A percentile compares a stretch with the other conserved stretches of the same genome.
phyloP scores from a whole-genome alignment of 2,113 vertebrate species.

The Pipa parva region DNA sequence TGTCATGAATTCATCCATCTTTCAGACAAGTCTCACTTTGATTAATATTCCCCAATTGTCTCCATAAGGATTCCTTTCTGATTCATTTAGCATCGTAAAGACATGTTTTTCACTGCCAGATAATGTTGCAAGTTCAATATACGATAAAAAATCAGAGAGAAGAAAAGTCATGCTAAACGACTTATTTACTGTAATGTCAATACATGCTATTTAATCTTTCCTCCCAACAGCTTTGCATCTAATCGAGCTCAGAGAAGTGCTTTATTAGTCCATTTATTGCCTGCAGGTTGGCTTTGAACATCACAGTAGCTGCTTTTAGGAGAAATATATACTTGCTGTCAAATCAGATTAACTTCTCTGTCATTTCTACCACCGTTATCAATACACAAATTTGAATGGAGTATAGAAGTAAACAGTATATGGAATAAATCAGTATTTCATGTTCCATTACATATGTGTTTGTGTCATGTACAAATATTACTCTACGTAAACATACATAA shows the following conservation, averaged over 20 bases:
- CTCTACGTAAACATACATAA: too few relatives aligned
- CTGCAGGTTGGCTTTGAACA: neutral
- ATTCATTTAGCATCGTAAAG: too few relatives aligned
- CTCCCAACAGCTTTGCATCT: neutral
- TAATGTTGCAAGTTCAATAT: neutral
- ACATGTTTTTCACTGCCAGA: conserved; percentile 8
- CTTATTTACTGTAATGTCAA: neutral
- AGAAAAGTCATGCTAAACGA: neutral
- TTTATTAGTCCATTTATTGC: neutral
- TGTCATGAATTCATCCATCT: too few relatives aligned
- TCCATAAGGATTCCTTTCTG: too few relatives aligned
- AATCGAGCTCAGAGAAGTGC: neutral
- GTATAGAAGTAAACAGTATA: too few relatives aligned
- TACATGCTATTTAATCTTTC: conserved; percentile 3
- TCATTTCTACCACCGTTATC: too few relatives aligned
- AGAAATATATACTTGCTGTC: conserved; percentile 20
- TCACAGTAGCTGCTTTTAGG: neutral
- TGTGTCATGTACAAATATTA: too few relatives aligned
- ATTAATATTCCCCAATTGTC: too few relatives aligned
- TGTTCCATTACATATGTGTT: too few relatives aligned
- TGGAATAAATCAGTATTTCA: too few relatives aligned
- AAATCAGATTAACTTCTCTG: conserved; percentile 16
- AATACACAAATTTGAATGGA: too few relatives aligned
- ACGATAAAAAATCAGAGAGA: neutral
- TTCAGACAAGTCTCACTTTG: too few relatives aligned